Evolutionary conservation across 2,113 vertebrate species (phyloP).

Genomic region (Rhynchomys soricoides): DNA sequence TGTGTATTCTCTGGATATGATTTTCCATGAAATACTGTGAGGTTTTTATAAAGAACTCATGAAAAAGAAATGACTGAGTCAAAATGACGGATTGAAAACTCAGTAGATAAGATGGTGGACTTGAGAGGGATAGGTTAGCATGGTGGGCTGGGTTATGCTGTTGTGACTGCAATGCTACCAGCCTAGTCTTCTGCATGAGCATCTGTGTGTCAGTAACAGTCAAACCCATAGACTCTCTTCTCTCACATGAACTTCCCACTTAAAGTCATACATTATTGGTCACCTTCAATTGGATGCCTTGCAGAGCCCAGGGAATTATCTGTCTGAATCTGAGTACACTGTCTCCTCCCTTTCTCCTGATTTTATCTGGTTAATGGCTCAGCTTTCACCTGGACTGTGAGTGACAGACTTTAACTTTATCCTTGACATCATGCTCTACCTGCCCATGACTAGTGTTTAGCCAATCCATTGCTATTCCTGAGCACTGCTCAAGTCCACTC

Average conservation of each 20-base stretch:
- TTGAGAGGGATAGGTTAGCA: neutral
- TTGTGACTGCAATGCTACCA: neutral
- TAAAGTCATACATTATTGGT: neutral
- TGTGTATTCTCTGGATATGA: neutral
- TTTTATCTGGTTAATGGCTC: neutral
- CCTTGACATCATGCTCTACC: neutral
- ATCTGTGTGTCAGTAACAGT: neutral
- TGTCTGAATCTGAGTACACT: neutral
- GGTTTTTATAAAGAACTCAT: neutral
- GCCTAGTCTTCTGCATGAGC: neutral
- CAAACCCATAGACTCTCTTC: neutral
- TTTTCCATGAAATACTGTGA: neutral
- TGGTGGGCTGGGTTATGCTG: neutral
- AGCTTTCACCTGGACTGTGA: neutral
- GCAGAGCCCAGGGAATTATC: neutral
- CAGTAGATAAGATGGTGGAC: neutral
- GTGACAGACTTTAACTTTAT: neutral
- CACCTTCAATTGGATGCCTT: neutral
- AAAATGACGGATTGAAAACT: slow-evolving; percentile 2
- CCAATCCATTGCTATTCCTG: neutral
- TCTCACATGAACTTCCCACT: neutral
- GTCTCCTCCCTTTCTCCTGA: neutral
- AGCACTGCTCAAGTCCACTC: neutral
- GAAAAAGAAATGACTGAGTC: neutral
- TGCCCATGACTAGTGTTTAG: neutral